Evolutionary conservation across 2,888 invertebrate species (phyloP), one percentile per base, ranked within the genome.

Genomic region (Cistogaster globosa): DNA sequence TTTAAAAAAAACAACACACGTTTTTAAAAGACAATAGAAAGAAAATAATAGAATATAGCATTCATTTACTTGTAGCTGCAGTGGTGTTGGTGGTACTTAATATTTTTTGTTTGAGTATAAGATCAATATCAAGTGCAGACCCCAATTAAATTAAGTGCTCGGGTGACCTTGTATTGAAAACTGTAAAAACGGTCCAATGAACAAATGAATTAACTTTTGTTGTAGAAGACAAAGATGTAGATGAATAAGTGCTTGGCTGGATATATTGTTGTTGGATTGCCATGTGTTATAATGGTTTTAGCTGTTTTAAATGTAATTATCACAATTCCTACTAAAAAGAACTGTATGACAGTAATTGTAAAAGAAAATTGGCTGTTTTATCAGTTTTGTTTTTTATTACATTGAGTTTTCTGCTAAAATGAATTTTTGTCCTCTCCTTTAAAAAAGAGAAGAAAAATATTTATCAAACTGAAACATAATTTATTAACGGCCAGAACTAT

Each of bases 61-160:
- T 26, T 26, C 4, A 26, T 26, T 2, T 2, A 26, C 1, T 26
- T 2, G 4, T 4, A 26, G 26, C 26, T 26, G 18, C 9, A 51
- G n/a, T 38, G 20, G 58, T 1, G 0, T 14, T 48, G 48, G 45
- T n/a, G 16, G 22, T 53, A 38, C n/a, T 38, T 20, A 42, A 12
- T 26, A 58, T 82, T 72, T 51, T 72, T 58, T 74, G 42, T 16
- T 68, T 63, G 63, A 48, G 12, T 55, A 36, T 36, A 38, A 53
- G 62, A 74, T 77, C 74, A 74, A 69, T 80, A 79, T 68, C 62
- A 78, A 84, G 84, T 45, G 76, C 58, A 79, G 86, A 86, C 83
- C 87, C 79, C 86, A 87, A 86, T 87, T 86, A 83, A 87, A 87
- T 87, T 87, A 86, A 87, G 85, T 86, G 83, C 72, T 81, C 77